Conservation (phyloP, 2,888 invertebrate genomes). For the Drosophila macrospina region DNA sequence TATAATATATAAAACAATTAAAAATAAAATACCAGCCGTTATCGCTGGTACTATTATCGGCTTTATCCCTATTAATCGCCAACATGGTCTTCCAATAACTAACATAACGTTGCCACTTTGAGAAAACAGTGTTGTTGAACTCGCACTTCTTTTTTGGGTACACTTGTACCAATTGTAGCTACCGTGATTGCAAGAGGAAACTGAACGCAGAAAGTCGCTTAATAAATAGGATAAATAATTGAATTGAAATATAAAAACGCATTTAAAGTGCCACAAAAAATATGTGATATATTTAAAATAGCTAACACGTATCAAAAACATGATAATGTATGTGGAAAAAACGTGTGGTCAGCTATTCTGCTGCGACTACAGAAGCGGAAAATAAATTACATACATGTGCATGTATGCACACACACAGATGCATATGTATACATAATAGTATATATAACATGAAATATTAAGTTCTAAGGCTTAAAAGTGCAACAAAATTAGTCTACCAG, state of each 20-base stretch:
- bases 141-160: background rate
- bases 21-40: too few relatives aligned
- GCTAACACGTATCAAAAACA: slow-evolving; percentile 1
- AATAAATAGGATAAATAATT: slow-evolving; percentile 18
- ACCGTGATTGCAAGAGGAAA: slow-evolving; percentile 31
- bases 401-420: slow-evolving; percentile 20
- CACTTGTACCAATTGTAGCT: background rate
- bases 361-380: slow-evolving; percentile 55
- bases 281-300: slow-evolving; percentile 33
- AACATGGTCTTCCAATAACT: too few relatives aligned
- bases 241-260: slow-evolving; percentile 11
- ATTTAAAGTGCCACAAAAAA: slow-evolving; percentile 33
- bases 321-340: slow-evolving; percentile 59
- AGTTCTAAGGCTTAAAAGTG: slow-evolving; percentile 33
- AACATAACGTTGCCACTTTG: too few relatives aligned
- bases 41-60: too few relatives aligned
- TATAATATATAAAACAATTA: too few relatives aligned
- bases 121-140: background rate
- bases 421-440: slow-evolving; percentile 32
- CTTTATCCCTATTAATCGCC: too few relatives aligned
- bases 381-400: slow-evolving; percentile 50
- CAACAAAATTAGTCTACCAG: slow-evolving; percentile 31
- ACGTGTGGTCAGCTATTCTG: slow-evolving; percentile 67
- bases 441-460: slow-evolving; percentile 41
- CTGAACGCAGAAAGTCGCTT: slow-evolving; percentile 23